Conservation (phyloP, 2,888 invertebrate species). For the Imbricaverruca yamaguchii region DNA sequence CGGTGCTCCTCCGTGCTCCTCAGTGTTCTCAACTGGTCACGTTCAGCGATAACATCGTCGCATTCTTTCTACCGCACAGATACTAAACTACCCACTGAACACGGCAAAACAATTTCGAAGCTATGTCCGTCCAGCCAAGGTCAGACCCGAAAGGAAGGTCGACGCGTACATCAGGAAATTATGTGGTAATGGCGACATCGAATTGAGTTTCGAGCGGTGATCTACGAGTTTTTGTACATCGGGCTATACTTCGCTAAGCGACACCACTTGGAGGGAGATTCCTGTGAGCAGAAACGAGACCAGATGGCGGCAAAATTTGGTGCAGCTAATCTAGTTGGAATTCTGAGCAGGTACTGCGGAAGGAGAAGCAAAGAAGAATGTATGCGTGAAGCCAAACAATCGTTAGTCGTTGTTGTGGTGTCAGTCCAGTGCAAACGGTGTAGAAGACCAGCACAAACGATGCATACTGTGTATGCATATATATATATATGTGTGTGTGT, state of each 20-base stretch:
- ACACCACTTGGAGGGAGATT: background rate
- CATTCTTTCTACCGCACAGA: background rate
- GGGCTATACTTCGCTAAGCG: background rate
- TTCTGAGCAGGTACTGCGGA: background rate
- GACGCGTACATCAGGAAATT: background rate
- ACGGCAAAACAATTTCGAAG: constrained; percentile 15
- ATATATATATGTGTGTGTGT: too few species aligned
- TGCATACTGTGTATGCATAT: too few species aligned
- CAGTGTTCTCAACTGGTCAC: too few species aligned
- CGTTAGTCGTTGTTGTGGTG: too few species aligned
- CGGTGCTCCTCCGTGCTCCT: too few species aligned
- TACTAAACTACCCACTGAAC: background rate
- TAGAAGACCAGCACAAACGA: too few species aligned
- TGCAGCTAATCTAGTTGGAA: background rate
- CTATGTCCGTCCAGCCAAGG: background rate
- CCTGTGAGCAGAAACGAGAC: background rate
- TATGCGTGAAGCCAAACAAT: too few species aligned
- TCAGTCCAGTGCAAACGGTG: too few species aligned
- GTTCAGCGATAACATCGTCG: background rate
- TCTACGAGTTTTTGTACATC: background rate
- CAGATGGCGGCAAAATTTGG: background rate
- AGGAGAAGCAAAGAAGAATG: too few species aligned
- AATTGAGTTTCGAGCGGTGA: background rate
- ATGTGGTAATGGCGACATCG: background rate
- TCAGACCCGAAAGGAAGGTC: background rate